Evolutionary conservation across 2,113 vertebrate species (phyloP), one percentile per base, ranked within the genome.

Genomic region (Cettia cetti): DNA sequence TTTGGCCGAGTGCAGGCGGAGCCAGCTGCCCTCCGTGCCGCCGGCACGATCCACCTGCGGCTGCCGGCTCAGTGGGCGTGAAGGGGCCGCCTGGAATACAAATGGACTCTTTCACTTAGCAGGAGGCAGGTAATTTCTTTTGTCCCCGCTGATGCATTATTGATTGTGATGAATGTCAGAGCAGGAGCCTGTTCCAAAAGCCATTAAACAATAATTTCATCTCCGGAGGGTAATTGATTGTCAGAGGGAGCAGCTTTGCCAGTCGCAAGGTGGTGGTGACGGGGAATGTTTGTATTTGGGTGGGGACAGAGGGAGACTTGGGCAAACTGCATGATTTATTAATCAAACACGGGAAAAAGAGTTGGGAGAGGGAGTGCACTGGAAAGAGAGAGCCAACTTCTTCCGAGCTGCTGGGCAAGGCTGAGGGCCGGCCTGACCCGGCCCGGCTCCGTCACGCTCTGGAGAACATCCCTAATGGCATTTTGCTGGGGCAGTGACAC

Each of bases 191-290:
- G 97, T 98, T 98, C 97, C 97, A 98, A 97, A 97, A 98, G 97
- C 98, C 98, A 98, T 98, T 98, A 98, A 98, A 98, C 98, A 98
- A 98, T 98, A 98, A 98, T 98, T 98, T 98, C 97, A 98, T 98
- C 98, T 98, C 98, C 88, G 90, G 97, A 98, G 97, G 96, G 97
- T 98, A 98, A 98, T 98, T 98, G 98, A 98, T 98, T 98, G 98
- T 98, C 98, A 98, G 96, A 96, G 95, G 96, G 96, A 96, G 96
- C 94, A 88, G 89, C 72, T 95, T 93, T 95, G 94, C 96, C 80
- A 82, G 90, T 90, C 94, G 82, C 96, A 95, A 97, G 97, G 96
- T 97, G 97, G 95, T 37, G 40, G 94, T 84, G 96, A 96, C 3
- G 47, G 89, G 96, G 95, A 89, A 94, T 97, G 97, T 98, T 98